Percentiles rank a stretch among this genome's conserved stretches.
These are phyloP conservation scores for Trachelus tabidus DNA, from an alignment of 2,888 invertebrate species.

Conservation along the genomic window DNA sequence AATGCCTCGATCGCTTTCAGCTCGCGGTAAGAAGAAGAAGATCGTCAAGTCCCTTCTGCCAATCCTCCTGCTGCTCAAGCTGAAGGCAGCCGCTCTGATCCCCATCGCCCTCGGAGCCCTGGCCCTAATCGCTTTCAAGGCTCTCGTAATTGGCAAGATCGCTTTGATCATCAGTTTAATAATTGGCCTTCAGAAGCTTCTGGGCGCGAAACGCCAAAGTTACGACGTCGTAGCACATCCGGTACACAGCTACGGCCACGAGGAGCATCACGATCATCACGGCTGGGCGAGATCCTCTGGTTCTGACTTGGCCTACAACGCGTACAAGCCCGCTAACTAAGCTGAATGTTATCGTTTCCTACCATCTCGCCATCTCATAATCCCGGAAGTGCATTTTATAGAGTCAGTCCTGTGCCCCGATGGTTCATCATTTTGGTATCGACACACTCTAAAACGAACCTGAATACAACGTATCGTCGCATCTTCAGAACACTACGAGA, in stretches of 20 bases:
- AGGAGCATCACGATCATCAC: conserved; percentile 71
- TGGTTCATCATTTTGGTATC: no score
- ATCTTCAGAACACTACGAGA: conserved; percentile 10
- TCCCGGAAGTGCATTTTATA: no score
- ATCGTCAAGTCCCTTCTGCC: conserved; percentile 81
- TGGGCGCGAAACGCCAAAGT: conserved; percentile 77
- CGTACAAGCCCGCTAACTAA: conserved; percentile 68
- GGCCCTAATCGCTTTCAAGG: conserved; percentile 86
- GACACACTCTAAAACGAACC: neutral
- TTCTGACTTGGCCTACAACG: conserved; percentile 79
- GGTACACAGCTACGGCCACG: conserved; percentile 51
- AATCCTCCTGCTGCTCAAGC: conserved; percentile 79
- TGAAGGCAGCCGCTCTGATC: conserved; percentile 83
- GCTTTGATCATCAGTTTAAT: conserved; percentile 82
- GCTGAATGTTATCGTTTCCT: conserved; percentile 17
- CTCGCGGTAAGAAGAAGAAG: conserved; percentile 83
- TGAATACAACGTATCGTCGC: conserved; percentile 5
- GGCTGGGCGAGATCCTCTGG: conserved; percentile 76
- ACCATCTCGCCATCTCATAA: neutral
- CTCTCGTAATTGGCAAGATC: conserved; percentile 84
- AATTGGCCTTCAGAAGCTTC: conserved; percentile 83
- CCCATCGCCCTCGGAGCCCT: conserved; percentile 82
- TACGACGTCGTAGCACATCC: conserved; percentile 74
- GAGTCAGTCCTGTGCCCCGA: no score
- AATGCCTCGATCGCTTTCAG: conserved; percentile 33